A percentile compares a stretch with the other conserved stretches of the same genome.
Evolutionary conservation across 35 echinoderm and acorn worm species (phyloP).

Genomic region (Strongylocentrotus purpuratus): DNA sequence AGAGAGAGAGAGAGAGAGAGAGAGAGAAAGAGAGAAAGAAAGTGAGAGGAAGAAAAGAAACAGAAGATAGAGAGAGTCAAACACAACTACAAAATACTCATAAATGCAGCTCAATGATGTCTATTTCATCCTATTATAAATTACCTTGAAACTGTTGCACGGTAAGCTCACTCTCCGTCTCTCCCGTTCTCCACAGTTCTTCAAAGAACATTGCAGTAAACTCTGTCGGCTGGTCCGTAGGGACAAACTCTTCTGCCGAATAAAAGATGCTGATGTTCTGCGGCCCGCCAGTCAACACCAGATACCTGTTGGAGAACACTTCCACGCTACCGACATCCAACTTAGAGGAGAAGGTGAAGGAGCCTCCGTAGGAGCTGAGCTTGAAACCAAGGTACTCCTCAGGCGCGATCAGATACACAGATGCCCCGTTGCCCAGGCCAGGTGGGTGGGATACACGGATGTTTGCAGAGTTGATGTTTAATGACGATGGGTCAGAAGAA

Average conservation of each 20-base stretch:
- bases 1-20: no score
- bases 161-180: conserved; percentile 45
- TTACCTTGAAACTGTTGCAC: conserved; percentile 82
- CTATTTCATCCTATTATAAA: neutral
- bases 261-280: conserved; percentile 55
- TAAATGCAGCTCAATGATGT: no score
- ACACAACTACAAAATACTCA: no score
- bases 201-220: conserved; percentile 72
- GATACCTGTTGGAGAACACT: conserved; percentile 1
- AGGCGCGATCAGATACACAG: conserved; percentile 80
- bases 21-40: no score
- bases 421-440: conserved; percentile 27
- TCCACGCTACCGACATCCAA: conserved; percentile 61
- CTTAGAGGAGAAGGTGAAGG: conserved; percentile 57
- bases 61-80: no score
- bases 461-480: conserved; percentile 60
- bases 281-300: conserved; percentile 71
- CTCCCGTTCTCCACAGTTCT: conserved; percentile 61
- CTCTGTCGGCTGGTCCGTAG: conserved; percentile 16
- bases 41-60: no score
- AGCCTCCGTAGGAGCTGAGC: conserved; percentile 67
- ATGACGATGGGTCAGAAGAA: conserved; percentile 54
- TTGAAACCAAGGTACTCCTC: conserved; percentile 69
- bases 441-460: conserved; percentile 85
- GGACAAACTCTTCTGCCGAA: conserved; percentile 50